Base-by-base conservation (phyloP, 37 sponge, comb jelly and placozoan genomes). In the Amphimedon queenslandica region DNA sequence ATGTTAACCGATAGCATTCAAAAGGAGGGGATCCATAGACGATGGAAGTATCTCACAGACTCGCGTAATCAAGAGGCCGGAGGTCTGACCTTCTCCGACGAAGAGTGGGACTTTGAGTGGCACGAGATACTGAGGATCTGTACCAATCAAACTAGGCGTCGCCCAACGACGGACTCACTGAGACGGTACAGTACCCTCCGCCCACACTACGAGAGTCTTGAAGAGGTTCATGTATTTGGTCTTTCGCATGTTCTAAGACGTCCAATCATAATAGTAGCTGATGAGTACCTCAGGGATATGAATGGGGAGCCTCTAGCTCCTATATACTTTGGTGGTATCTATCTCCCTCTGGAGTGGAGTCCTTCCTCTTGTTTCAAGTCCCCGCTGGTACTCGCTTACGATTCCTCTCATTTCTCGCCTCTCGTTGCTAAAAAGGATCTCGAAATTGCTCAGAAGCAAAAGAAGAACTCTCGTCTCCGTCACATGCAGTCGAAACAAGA, bases 21-120 rank as follows among this genome's bases (percentile, higher is more conserved):
- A 53, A 64, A 33, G 13, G 71, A 70, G 8, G 76, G 80, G 0
- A 63, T 96, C 6, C 55, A 80, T 43, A 42, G 84, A 23, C 72
- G 98, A 28, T 96, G 98, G 98, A 57, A 43, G 63, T 84, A 84
- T 64, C 89, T 87, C 51, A 85, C 86, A 41, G 82, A 89, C 73
- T 80, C 73, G 61, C 42, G 83, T 64, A 87, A 89, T 74, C 37
- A 75, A 53, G 81, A 90, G 4, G 79, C 82, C 2, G 91, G 91
- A 1, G 92, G 91, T 18, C 80, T 96, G 25, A 84, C 79, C 2
- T 90, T 92, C 64, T 82, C 82, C 2, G 84, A 81, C 4, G 81
- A 80, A n/a, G 94, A 96, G 71, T 96, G 98, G 98, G 88, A 84
- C 0, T 74, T 80, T 40, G 98, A 96, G 76, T 96, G 98, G 98